Percentiles rank a stretch among this genome's conserved stretches.
These are phyloP conservation scores for Thamnophis sirtalis DNA, from an alignment of 2,113 vertebrate species.

Conservation along the genomic window DNA sequence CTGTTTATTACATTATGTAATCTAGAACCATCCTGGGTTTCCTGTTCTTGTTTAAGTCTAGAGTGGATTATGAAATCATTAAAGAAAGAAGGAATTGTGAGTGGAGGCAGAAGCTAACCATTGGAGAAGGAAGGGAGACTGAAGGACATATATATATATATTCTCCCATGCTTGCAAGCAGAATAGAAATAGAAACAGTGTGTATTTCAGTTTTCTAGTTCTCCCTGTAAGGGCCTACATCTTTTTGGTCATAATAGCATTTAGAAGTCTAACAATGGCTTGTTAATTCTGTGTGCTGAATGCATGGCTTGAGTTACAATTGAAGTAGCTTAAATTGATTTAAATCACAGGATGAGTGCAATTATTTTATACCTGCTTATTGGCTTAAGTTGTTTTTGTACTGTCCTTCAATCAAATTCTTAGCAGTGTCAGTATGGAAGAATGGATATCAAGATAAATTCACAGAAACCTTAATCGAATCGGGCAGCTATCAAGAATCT, in stretches of 20 bases:
- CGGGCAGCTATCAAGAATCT: neutral
- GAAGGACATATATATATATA: neutral
- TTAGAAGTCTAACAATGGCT: neutral
- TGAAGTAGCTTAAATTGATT: neutral
- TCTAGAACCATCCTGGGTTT: neutral
- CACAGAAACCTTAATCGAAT: neutral
- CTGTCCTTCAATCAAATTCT: neutral
- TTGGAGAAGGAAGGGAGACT: neutral
- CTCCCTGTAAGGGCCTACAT: too few species aligned
- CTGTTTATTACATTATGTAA: neutral
- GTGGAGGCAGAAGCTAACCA: neutral
- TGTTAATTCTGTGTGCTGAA: neutral
- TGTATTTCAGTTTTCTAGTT: neutral
- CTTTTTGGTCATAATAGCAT: neutral
- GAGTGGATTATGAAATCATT: neutral
- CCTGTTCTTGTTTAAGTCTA: neutral
- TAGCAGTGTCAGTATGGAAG: neutral
- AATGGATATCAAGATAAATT: neutral
- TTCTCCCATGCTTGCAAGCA: neutral
- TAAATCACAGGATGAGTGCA: neutral
- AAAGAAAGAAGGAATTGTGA: neutral
- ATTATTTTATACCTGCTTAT: neutral
- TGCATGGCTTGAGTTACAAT: neutral
- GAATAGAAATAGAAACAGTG: neutral
- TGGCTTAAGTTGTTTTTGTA: neutral